Evolutionary conservation across 35 echinoderm and acorn worm genomes (phyloP).

Genomic region (Anneissia japonica): DNA sequence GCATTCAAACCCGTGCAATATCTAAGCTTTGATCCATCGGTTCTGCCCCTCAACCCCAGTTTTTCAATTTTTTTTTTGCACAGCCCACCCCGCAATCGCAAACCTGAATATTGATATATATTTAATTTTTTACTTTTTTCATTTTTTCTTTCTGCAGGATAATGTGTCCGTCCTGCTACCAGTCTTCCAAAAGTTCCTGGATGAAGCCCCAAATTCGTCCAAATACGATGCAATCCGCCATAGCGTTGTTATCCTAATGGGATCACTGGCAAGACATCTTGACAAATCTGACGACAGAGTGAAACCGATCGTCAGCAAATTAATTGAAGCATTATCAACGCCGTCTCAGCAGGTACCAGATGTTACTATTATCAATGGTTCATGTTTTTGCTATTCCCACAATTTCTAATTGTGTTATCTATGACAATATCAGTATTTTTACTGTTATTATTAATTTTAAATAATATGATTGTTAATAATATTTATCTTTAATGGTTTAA

Average conservation of each 20-base stretch:
- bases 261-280: conserved; percentile 87
- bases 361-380: too few relatives aligned
- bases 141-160: conserved; percentile 30
- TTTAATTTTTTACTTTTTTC: not conserved
- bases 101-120: not conserved
- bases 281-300: conserved; percentile 84
- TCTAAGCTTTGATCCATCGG: too few relatives aligned
- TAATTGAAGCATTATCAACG: conserved; percentile 88
- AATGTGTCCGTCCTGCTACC: conserved; percentile 70
- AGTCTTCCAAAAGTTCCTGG: conserved; percentile 88
- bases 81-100: too few relatives aligned
- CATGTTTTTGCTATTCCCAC: too few relatives aligned
- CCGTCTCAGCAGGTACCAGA: conserved; percentile 87
- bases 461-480: too few relatives aligned
- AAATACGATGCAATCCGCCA: conserved; percentile 86
- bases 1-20: too few relatives aligned
- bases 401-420: too few relatives aligned
- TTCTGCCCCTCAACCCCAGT: too few relatives aligned
- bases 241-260: conserved; percentile 93
- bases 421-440: too few relatives aligned
- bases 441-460: too few relatives aligned
- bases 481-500: not conserved
- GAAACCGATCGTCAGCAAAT: conserved; percentile 90
- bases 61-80: too few relatives aligned
- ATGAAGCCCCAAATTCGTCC: conserved; percentile 64